Evolutionary conservation across 2,888 invertebrate species (phyloP), one percentile per base, ranked within the genome.

Genomic region (Drosophila parthenogenetica): DNA sequence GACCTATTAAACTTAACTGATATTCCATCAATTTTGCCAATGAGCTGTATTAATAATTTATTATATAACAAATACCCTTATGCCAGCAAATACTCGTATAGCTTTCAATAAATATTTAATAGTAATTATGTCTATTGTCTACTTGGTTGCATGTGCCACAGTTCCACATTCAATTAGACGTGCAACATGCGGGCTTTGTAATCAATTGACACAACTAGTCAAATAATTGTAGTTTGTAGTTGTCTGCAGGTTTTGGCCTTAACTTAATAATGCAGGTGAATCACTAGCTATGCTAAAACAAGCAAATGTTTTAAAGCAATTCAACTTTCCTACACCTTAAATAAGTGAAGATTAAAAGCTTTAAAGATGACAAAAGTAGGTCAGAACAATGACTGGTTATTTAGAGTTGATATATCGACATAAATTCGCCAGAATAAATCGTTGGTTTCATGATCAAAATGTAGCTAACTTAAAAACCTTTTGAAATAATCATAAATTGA

Each of bases 111-210:
- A 48, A 49, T 63, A 58, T 63, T 48, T 55, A 64, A 59, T 64
- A 11, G 35, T 45, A 59, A 60, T 51, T 50, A 50, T 64, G 35
- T 37, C 40, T 59, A 42, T 59, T 43, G 32, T 42, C 5, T 57
- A 37, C 48, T 11, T 37, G 49, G 25, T 49, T 50, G 49, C 63
- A 59, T 48, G 35, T 59, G 48, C 59, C 60, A 50, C 60, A 63
- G 37, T 49, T 22, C 35, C 25, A 16, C 37, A 43, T 42, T 10
- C 60, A 63, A 63, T 63, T 63, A 63, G 35, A 43, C 37, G 43
- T 49, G 63, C 60, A 59, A 43, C 60, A 59, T 63, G 58, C 49
- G 60, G 60, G 63, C 14, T 37, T 42, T 57, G 58, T n/a, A 61
- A 29, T 46, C 43, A 62, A 48, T 48, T 46, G 13, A 14, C 40